Conservation (phyloP, 2,113 vertebrate genomes). For the Xyliphius kryptos region DNA sequence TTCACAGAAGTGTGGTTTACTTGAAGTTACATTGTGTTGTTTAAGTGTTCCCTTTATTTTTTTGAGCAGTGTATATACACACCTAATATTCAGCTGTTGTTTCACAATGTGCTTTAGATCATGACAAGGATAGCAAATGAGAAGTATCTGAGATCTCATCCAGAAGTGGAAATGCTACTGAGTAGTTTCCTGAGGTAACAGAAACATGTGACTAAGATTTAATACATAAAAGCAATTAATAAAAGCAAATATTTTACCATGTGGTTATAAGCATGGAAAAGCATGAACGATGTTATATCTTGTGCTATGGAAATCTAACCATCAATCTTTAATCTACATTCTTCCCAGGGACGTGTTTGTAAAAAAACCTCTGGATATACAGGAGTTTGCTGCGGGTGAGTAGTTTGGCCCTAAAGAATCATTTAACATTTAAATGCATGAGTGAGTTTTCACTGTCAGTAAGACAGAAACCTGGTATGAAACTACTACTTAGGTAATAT, state of each 20-base stretch:
- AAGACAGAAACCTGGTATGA: no score
- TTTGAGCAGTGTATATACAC: neutral
- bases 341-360: constrained; percentile 55
- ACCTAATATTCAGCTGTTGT: neutral
- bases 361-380: constrained; percentile 56
- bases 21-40: no score
- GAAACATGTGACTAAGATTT: no score
- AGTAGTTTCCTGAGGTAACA: constrained; percentile 71
- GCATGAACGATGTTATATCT: neutral
- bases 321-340: neutral
- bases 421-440: neutral
- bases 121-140: constrained; percentile 73
- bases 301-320: neutral
- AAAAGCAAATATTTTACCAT: no score
- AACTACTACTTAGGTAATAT: no score
- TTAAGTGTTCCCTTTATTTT: no score
- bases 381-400: constrained; percentile 64
- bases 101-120: constrained; percentile 54
- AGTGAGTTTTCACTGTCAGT: no score
- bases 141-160: constrained; percentile 70
- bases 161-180: constrained; percentile 68
- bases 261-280: no score
- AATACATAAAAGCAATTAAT: no score
- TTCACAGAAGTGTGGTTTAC: no score
- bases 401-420: neutral